These are phyloP conservation scores for Chymomyza costata DNA, from an alignment of 1,140 invertebrate species.

Conservation along the genomic window DNA sequence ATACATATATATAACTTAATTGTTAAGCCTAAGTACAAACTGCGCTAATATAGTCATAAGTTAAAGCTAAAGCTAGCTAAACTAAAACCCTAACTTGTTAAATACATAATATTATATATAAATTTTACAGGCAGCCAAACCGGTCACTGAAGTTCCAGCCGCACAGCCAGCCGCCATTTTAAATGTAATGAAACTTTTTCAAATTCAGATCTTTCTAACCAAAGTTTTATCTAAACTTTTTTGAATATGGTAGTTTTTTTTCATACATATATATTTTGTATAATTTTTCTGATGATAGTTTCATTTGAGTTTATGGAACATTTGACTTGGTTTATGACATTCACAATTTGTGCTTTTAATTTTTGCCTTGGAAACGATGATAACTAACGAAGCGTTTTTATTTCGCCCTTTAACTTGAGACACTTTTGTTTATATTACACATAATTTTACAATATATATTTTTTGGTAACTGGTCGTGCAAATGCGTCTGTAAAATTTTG, in stretches of 20 bases:
- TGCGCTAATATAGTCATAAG: constrained; percentile 27
- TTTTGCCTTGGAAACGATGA: constrained; percentile 30
- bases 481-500: constrained; percentile 45
- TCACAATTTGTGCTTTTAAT: constrained; percentile 21
- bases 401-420: constrained; percentile 3
- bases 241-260: constrained; percentile 17
- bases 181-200: constrained; percentile 74
- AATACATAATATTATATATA: constrained; percentile 60
- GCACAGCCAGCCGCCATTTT: constrained; percentile 75
- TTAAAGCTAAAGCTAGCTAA: constrained; percentile 28
- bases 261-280: constrained; percentile 9
- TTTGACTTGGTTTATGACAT: constrained; percentile 54
- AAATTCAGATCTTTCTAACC: constrained; percentile 58
- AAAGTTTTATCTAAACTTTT: constrained; percentile 41
- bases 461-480: constrained; percentile 48
- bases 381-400: constrained; percentile 17
- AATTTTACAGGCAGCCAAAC: constrained; percentile 82
- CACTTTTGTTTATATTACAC: constrained; percentile 10
- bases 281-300: constrained; percentile 53
- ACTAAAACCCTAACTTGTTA: constrained; percentile 28
- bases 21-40: constrained; percentile 8
- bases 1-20: constrained; percentile 17
- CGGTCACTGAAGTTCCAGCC: constrained; percentile 80
- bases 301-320: constrained; percentile 52
- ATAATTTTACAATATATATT: constrained; percentile 12